Conservation (phyloP, 1,140 invertebrate species). For the Helicoverpa armigera region DNA sequence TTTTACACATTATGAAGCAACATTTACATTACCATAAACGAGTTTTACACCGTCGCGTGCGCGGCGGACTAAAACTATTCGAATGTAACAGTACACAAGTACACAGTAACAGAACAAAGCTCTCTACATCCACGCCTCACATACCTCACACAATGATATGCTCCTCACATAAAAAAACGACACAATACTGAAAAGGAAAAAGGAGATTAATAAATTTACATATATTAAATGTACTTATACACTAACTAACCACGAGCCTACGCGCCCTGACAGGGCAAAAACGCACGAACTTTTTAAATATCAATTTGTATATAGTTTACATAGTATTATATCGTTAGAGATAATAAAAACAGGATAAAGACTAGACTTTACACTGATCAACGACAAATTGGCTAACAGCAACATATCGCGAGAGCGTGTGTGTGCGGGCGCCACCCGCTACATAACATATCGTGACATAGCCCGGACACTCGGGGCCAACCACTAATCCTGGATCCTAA, state of each 20-base stretch:
- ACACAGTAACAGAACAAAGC: slow-evolving; percentile 81
- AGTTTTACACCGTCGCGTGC: slow-evolving; percentile 69
- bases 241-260: slow-evolving; percentile 84
- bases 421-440: slow-evolving; percentile 58
- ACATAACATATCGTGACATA: slow-evolving; percentile 6
- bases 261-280: slow-evolving; percentile 67
- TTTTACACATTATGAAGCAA: slow-evolving; percentile 87
- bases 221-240: slow-evolving; percentile 80
- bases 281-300: slow-evolving; percentile 81
- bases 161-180: slow-evolving; percentile 73
- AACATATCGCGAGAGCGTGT: slow-evolving; percentile 72
- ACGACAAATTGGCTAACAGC: slow-evolving; percentile 83
- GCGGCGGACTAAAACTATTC: slow-evolving; percentile 81
- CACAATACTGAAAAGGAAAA: slow-evolving; percentile 85
- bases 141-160: slow-evolving; percentile 62
- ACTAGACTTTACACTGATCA: slow-evolving; percentile 87
- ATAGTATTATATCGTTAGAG: slow-evolving; percentile 80
- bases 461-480: neutral
- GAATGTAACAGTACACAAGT: slow-evolving; percentile 86
- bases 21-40: slow-evolving; percentile 86
- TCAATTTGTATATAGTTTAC: slow-evolving; percentile 82
- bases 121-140: slow-evolving; percentile 56
- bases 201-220: slow-evolving; percentile 83
- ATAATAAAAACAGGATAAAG: slow-evolving; percentile 85
- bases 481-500: too few relatives aligned